Conservation (phyloP, 2,888 invertebrate species). For the Charanyca ferruginea region DNA sequence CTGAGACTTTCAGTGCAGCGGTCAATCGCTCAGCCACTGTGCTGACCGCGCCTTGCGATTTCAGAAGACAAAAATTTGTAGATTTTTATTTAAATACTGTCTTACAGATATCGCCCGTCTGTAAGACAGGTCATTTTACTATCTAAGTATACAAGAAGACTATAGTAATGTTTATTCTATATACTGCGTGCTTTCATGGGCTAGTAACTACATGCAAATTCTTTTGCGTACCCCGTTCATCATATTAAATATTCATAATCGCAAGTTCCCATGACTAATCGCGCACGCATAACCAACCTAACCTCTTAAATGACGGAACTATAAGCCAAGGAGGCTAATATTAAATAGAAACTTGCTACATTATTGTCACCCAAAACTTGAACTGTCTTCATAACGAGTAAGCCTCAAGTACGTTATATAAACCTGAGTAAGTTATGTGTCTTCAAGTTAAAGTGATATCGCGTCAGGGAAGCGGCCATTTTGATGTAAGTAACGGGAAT, state of each 20-base stretch:
- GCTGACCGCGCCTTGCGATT: too few species aligned
- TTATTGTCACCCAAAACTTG: constrained; percentile 62
- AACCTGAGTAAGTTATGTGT: constrained; percentile 54
- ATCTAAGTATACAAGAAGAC: too few species aligned
- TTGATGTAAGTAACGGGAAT: constrained; percentile 36
- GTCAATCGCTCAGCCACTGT: too few species aligned
- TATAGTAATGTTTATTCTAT: too few species aligned
- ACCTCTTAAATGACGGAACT: constrained; percentile 33
- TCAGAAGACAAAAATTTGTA: too few species aligned
- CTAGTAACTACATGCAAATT: too few species aligned
- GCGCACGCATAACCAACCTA: not conserved
- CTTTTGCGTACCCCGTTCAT: too few species aligned
- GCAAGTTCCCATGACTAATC: constrained; percentile 1
- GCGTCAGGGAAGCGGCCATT: constrained; percentile 45
- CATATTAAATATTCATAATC: not conserved
- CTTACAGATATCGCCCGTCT: too few species aligned
- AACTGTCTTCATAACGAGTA: constrained; percentile 56
- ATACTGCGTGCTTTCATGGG: too few species aligned
- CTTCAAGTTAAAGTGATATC: constrained; percentile 45
- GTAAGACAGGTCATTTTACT: too few species aligned
- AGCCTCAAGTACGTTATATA: constrained; percentile 43
- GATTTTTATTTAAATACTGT: too few species aligned
- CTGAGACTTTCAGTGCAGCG: too few species aligned
- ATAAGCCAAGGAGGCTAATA: constrained; percentile 43
- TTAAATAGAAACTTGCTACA: constrained; percentile 63